phyloP scores from a whole-genome alignment of 2,888 invertebrate species.

The Gastrophysa polygoni region DNA sequence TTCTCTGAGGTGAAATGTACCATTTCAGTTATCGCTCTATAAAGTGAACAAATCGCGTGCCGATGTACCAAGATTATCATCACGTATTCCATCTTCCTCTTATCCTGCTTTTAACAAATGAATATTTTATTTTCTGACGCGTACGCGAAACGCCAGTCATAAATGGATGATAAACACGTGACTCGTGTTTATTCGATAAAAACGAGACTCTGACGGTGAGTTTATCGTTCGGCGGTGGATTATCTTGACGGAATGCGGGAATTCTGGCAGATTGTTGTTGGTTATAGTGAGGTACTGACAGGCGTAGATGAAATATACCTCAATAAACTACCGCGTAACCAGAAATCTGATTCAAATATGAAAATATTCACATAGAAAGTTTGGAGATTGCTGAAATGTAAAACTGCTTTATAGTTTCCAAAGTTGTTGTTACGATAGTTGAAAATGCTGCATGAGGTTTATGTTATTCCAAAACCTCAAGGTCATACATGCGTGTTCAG shows the following conservation, averaged over 20 bases:
- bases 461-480: too few relatives aligned
- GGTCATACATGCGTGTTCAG: too few relatives aligned
- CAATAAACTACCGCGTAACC: neutral
- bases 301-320: neutral
- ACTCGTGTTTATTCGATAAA: constrained; percentile 10
- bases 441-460: too few relatives aligned
- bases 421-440: too few relatives aligned
- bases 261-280: neutral
- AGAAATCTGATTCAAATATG: neutral
- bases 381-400: neutral
- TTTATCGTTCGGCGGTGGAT: neutral
- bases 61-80: neutral
- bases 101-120: constrained; percentile 8
- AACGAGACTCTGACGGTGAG: neutral
- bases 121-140: constrained; percentile 6
- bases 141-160: neutral
- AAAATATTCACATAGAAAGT: neutral
- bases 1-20: neutral
- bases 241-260: neutral
- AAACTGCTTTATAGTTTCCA: too few relatives aligned
- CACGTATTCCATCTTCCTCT: constrained; percentile 3
- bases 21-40: neutral
- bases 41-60: constrained; percentile 3
- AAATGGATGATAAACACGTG: constrained; percentile 8
- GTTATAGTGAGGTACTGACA: neutral